phyloP scores from a whole-genome alignment of 1,140 invertebrate genomes.

The Apis cerana region DNA sequence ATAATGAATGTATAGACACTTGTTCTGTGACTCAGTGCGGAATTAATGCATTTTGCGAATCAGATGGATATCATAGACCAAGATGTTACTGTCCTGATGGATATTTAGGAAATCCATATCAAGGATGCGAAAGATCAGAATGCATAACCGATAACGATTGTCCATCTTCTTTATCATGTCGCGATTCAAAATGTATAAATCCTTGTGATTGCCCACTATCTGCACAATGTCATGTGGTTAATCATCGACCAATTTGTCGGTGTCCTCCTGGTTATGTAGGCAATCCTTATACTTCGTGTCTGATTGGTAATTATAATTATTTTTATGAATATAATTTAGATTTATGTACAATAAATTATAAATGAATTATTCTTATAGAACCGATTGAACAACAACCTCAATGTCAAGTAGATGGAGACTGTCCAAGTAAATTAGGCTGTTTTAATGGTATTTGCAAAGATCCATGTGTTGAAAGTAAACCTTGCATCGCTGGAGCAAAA shows the following conservation, averaged over 20 bases:
- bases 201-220: constrained; percentile 88
- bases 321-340: not conserved
- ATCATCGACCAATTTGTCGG: constrained; percentile 89
- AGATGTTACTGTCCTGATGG: constrained; percentile 90
- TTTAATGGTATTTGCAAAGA: constrained; percentile 90
- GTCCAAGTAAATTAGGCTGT: constrained; percentile 91
- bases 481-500: constrained; percentile 90
- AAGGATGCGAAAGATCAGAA: constrained; percentile 89
- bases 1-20: constrained; percentile 90
- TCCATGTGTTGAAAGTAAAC: constrained; percentile 89
- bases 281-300: constrained; percentile 87
- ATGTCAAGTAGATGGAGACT: constrained; percentile 92
- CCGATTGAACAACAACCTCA: constrained; percentile 83
- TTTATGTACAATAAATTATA: not conserved
- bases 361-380: constrained; percentile 72
- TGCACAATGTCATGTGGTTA: constrained; percentile 88
- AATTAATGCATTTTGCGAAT: constrained; percentile 88
- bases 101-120: constrained; percentile 88
- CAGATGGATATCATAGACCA: constrained; percentile 86
- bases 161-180: constrained; percentile 88
- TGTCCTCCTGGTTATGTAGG: constrained; percentile 92
- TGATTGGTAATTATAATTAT: constrained; percentile 79
- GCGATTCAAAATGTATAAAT: constrained; percentile 88
- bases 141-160: constrained; percentile 89
- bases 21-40: constrained; percentile 92